phyloP scores from a whole-genome alignment of 1,140 invertebrate genomes.

The Dendroctonus ponderosae region DNA sequence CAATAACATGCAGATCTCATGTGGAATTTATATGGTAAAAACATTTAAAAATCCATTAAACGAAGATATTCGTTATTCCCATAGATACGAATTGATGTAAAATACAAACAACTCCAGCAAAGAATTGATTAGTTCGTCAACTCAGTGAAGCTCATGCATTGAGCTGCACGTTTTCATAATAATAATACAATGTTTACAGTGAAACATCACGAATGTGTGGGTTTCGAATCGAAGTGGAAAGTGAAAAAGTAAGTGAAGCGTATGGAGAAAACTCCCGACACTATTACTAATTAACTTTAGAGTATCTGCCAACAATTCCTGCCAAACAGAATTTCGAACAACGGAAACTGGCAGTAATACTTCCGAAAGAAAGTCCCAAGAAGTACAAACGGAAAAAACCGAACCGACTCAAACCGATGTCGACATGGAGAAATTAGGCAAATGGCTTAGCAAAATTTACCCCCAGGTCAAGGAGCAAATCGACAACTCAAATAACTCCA shows the following conservation, averaged over 20 bases:
- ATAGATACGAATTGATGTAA: no score
- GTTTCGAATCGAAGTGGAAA: constrained; percentile 48
- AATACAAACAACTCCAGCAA: no score
- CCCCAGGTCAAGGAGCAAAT: constrained; percentile 44
- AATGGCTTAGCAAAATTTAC: constrained; percentile 43
- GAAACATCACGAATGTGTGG: constrained; percentile 47
- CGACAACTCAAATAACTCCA: constrained; percentile 40
- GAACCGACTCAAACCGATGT: constrained; percentile 22
- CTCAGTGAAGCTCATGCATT: no score
- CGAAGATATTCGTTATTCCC: no score
- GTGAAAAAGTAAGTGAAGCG: constrained; percentile 41
- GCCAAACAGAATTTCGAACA: constrained; percentile 39
- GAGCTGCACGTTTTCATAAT: no score
- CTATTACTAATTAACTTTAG: constrained; percentile 31
- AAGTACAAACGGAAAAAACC: constrained; percentile 40
- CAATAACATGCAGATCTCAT: no score
- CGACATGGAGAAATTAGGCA: constrained; percentile 44
- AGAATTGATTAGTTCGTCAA: no score
- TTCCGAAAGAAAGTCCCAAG: constrained; percentile 7
- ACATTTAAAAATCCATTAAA: no score
- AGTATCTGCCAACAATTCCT: constrained; percentile 33
- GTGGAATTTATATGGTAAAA: no score
- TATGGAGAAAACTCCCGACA: background rate
- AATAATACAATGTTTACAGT: constrained; percentile 40
- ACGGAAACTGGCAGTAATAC: constrained; percentile 33